A percentile compares a stretch with the other conserved stretches of the same genome.
phyloP scores from a whole-genome alignment of 64 coral and sea anemone species.

The Porites lutea region DNA sequence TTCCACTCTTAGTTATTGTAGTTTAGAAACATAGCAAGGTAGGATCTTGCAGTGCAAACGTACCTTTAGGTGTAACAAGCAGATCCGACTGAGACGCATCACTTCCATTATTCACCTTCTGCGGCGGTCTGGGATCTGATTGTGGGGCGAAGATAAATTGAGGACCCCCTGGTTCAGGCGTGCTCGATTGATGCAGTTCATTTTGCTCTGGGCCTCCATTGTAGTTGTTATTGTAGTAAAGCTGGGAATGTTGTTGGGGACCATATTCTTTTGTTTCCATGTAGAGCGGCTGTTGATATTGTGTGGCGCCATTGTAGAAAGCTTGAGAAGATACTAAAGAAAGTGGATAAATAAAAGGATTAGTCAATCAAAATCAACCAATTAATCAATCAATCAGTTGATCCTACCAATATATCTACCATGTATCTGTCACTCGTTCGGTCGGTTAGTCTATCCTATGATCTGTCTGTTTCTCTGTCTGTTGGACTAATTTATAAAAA shows the following conservation, averaged over 20 bases:
- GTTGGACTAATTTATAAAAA: too few species aligned
- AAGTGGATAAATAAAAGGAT: too few species aligned
- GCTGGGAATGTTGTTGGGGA: background rate
- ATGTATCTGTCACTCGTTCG: too few species aligned
- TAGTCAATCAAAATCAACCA: background rate
- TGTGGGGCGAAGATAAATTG: background rate
- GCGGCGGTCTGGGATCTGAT: background rate
- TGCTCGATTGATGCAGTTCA: background rate
- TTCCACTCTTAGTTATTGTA: background rate
- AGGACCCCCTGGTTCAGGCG: background rate
- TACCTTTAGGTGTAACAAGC: background rate
- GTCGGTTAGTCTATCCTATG: too few species aligned
- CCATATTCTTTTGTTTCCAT: background rate
- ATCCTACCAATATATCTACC: background rate
- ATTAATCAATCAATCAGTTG: too few species aligned
- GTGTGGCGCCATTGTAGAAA: background rate
- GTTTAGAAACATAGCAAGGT: background rate
- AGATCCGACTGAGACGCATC: background rate
- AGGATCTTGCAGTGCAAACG: background rate
- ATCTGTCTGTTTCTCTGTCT: too few species aligned
- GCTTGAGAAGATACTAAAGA: background rate
- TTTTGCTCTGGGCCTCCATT: background rate
- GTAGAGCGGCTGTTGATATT: background rate
- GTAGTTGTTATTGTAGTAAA: background rate
- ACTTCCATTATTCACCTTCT: background rate